Percentiles rank a stretch among this genome's conserved stretches.
Evolutionary conservation across 2,888 invertebrate species (phyloP).

Genomic region (Meteorus cinctellus): DNA sequence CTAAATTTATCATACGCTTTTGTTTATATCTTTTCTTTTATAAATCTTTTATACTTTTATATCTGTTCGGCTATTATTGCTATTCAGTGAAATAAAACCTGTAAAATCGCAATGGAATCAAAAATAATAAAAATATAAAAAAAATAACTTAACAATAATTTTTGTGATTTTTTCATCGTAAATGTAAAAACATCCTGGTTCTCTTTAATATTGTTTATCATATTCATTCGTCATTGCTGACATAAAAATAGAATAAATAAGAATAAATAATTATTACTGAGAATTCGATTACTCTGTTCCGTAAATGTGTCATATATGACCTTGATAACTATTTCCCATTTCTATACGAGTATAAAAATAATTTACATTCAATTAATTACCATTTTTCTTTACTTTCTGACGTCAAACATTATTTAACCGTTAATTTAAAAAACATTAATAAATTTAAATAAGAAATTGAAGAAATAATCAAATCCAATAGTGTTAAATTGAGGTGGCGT

Average conservation of each 20-base stretch:
- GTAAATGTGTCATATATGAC: not conserved
- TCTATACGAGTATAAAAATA: not conserved
- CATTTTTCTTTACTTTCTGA: not conserved
- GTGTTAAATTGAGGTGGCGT: conserved; percentile 2
- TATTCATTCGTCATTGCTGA: no score
- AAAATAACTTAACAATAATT: no score
- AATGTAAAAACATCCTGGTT: no score
- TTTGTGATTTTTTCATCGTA: no score
- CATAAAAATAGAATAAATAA: not conserved
- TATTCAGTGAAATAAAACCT: no score
- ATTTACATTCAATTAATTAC: not conserved
- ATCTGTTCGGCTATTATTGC: no score
- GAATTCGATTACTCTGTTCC: not conserved
- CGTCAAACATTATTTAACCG: not conserved
- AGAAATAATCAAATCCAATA: conserved; percentile 1
- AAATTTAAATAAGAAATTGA: not conserved
- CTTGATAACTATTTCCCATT: not conserved
- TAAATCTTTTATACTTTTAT: no score
- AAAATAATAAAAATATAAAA: no score
- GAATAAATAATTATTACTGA: not conserved
- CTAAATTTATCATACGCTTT: no score
- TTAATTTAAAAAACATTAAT: not conserved
- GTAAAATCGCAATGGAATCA: no score
- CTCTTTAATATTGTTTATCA: no score
- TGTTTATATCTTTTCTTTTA: no score